Conservation (phyloP, 64 coral and sea anemone genomes). For the Hydrozoanthus tunicans region DNA sequence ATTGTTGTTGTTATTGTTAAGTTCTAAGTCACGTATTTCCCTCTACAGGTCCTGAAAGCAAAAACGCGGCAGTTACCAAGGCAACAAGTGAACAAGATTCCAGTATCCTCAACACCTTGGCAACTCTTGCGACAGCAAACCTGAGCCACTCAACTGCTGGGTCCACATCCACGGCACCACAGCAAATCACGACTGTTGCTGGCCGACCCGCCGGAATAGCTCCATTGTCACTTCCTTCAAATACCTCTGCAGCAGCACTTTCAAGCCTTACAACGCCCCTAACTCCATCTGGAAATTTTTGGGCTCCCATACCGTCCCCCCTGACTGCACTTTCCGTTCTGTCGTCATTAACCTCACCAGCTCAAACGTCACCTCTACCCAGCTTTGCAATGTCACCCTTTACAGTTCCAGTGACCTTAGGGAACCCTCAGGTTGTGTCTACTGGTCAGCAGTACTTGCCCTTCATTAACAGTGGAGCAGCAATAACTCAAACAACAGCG, state of each 20-base stretch:
- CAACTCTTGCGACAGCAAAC: conserved; percentile 95
- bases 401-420: conserved; percentile 79
- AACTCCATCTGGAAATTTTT: conserved; percentile 78
- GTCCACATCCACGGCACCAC: conserved; percentile 68
- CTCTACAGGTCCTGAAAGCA: conserved; percentile 9
- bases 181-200: conserved; percentile 75
- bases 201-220: conserved; percentile 70
- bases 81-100: conserved; percentile 84
- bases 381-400: conserved; percentile 84
- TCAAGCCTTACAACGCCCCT: conserved; percentile 74
- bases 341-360: conserved; percentile 88
- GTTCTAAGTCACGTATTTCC: not conserved
- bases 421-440: conserved; percentile 51
- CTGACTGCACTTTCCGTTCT: conserved; percentile 90
- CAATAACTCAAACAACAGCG: conserved; percentile 47
- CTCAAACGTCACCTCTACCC: conserved; percentile 87
- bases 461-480: conserved; percentile 42
- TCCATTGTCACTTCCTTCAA: conserved; percentile 84
- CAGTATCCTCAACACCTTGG: conserved; percentile 90
- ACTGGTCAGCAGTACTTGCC: conserved; percentile 58
- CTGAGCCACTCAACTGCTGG: conserved; percentile 75
- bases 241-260: conserved; percentile 48
- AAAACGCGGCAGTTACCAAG: not conserved
- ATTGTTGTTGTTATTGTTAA: not conserved
- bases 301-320: conserved; percentile 75